Conservation (phyloP, 2,888 invertebrate genomes). For the Morpho deidamia region DNA sequence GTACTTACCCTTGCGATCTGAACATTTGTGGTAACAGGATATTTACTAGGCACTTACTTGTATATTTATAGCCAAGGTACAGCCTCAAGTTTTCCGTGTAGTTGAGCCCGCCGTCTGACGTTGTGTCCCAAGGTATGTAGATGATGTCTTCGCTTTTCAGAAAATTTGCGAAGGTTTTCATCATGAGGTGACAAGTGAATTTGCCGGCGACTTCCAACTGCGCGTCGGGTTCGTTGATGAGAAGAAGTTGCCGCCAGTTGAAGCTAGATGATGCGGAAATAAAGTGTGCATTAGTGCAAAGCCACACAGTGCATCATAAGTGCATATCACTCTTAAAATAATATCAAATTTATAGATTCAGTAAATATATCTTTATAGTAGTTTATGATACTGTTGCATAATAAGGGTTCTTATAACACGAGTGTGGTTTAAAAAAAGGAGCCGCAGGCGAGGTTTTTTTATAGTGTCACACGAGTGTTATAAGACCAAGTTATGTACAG, state of each 20-base stretch:
- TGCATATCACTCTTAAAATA: not conserved
- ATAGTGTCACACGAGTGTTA: too few relatives aligned
- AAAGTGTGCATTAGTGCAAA: conserved; percentile 52
- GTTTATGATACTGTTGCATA: too few relatives aligned
- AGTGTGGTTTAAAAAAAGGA: too few relatives aligned
- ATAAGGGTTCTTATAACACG: too few relatives aligned
- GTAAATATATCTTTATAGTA: too few relatives aligned
- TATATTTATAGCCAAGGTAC: conserved; percentile 82
- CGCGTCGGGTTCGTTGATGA: conserved; percentile 85
- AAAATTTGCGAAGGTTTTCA: conserved; percentile 83
- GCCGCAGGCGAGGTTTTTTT: too few relatives aligned
- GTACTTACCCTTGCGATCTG: not conserved
- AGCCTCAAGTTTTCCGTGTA: conserved; percentile 80
- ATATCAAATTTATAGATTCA: too few relatives aligned
- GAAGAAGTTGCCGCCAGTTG: conserved; percentile 82
- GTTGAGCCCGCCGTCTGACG: conserved; percentile 71
- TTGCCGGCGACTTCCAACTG: conserved; percentile 83
- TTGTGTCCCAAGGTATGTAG: conserved; percentile 81
- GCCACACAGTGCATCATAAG: conserved; percentile 46
- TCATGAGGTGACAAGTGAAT: conserved; percentile 85
- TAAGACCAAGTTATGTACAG: too few relatives aligned
- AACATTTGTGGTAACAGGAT: not conserved
- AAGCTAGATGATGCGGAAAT: conserved; percentile 78
- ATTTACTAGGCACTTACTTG: conserved; percentile 78
- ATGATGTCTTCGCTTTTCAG: conserved; percentile 65